Conservation (phyloP, 2,113 vertebrate species). For the Dolichotis patagonum region DNA sequence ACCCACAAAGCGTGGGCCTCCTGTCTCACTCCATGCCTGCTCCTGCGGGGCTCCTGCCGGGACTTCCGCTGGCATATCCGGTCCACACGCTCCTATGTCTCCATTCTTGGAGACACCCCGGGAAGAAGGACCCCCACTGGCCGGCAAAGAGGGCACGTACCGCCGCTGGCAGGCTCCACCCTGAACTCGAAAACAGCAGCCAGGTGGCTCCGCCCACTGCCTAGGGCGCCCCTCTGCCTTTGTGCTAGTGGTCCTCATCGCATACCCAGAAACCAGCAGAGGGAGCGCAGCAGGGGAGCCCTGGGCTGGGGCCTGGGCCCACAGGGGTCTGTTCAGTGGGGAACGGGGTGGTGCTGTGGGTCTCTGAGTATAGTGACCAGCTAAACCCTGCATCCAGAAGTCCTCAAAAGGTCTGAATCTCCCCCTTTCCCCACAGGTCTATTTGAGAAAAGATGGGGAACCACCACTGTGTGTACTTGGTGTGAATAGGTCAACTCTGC, state of each 20-base stretch:
- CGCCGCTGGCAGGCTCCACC: neutral
- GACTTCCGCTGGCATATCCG: neutral
- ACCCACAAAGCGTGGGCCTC: neutral
- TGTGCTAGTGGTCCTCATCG: neutral
- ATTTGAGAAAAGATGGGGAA: neutral
- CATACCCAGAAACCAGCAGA: neutral
- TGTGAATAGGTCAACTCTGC: neutral
- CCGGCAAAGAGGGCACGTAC: neutral
- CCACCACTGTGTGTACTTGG: neutral
- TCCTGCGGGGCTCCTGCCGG: rapidly evolving
- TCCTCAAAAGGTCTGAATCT: neutral
- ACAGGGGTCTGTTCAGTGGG: neutral
- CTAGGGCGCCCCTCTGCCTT: neutral
- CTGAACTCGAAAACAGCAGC: neutral
- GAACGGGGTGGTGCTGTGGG: neutral
- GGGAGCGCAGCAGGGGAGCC: neutral
- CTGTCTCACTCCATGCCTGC: neutral
- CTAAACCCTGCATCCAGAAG: neutral
- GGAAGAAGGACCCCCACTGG: neutral
- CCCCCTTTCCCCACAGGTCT: neutral
- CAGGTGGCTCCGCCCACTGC: neutral
- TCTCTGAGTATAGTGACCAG: neutral
- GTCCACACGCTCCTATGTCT: too few relatives aligned
- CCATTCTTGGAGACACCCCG: neutral
- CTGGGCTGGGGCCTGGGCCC: neutral